Evolutionary conservation across 2,113 vertebrate species (phyloP).

Genomic region (Tenebrosternarchus preto): DNA sequence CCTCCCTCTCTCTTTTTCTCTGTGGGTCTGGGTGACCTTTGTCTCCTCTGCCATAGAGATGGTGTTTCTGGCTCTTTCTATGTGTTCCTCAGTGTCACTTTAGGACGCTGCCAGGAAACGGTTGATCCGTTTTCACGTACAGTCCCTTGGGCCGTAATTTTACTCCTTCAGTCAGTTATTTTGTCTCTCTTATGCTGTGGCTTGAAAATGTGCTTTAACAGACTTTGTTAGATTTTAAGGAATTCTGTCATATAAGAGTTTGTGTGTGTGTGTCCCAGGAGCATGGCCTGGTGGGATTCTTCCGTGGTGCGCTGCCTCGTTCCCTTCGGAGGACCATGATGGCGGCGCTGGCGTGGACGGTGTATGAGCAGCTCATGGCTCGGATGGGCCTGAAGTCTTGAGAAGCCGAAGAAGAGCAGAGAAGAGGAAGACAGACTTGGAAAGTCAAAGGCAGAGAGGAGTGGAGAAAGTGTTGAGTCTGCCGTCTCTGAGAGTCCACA

Average conservation of each 20-base stretch:
- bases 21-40: background rate
- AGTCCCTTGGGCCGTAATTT: background rate
- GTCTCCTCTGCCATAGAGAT: background rate
- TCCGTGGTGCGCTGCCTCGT: slow-evolving; percentile 86
- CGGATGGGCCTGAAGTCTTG: slow-evolving; percentile 94
- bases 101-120: background rate
- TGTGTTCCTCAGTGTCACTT: background rate
- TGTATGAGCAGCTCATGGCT: slow-evolving; percentile 97
- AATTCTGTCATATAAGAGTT: background rate
- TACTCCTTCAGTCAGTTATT: background rate
- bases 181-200: background rate
- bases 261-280: slow-evolving; percentile 70
- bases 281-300: slow-evolving; percentile 85
- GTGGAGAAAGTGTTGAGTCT: background rate
- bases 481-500: background rate
- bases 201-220: background rate
- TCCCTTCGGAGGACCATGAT: slow-evolving; percentile 90
- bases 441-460: background rate
- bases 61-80: background rate
- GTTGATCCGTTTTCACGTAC: background rate
- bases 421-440: background rate
- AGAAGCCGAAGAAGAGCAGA: slow-evolving; percentile 49
- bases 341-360: slow-evolving; percentile 97
- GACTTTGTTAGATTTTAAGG: background rate
- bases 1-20: background rate